These are phyloP conservation scores for Latrodectus geometricus DNA, from an alignment of 1,140 invertebrate genomes.

Conservation along the genomic window DNA sequence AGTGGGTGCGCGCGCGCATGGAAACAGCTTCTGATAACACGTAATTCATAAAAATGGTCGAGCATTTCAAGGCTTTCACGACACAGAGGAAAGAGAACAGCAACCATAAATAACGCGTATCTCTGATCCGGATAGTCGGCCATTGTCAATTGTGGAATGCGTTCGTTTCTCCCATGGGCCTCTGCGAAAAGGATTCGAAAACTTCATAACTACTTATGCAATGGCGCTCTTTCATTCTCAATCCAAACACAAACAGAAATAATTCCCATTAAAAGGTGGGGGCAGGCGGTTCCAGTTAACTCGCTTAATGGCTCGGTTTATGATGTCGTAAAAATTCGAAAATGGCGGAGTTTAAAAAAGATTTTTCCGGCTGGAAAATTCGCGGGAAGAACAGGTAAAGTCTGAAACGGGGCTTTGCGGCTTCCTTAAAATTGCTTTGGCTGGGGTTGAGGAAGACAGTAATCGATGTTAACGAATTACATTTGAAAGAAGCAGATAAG, in stretches of 20 bases:
- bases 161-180: slow-evolving; percentile 13
- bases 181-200: neutral
- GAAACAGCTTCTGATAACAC: slow-evolving; percentile 17
- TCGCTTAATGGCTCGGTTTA: slow-evolving; percentile 53
- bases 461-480: neutral
- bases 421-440: neutral
- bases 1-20: no score
- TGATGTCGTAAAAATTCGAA: slow-evolving; percentile 49
- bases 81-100: slow-evolving; percentile 11
- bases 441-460: neutral
- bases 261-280: slow-evolving; percentile 39
- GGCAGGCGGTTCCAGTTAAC: slow-evolving; percentile 39
- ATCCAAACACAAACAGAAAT: slow-evolving; percentile 10
- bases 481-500: no score
- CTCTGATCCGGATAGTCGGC: slow-evolving; percentile 7
- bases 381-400: neutral
- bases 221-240: slow-evolving; percentile 26
- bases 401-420: neutral
- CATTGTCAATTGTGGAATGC: slow-evolving; percentile 13
- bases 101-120: slow-evolving; percentile 44
- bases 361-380: neutral
- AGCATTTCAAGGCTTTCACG: slow-evolving; percentile 28
- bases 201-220: neutral
- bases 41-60: slow-evolving; percentile 17
- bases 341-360: slow-evolving; percentile 24